Conservation (phyloP, 2,888 invertebrate genomes). For the Odontothrips loti region DNA sequence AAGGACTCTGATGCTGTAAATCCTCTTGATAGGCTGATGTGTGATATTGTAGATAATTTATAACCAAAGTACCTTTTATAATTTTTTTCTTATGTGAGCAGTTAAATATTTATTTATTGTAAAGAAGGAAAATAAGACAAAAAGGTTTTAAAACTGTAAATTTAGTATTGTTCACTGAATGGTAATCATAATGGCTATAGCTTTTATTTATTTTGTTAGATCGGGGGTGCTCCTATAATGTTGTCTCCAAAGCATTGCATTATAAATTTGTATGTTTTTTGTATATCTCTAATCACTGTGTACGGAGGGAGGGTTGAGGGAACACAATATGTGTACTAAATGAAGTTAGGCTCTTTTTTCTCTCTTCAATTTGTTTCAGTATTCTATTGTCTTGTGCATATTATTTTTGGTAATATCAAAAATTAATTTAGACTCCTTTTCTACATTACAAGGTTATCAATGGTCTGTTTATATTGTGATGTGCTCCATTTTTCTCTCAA, state of each 20-base stretch:
- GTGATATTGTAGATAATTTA: conserved; percentile 74
- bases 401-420: background rate
- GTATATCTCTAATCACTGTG: background rate
- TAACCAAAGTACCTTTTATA: conserved; percentile 1
- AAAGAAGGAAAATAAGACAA: no score
- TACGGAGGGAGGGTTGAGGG: background rate
- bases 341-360: background rate
- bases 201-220: no score
- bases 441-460: background rate
- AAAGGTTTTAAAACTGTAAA: no score
- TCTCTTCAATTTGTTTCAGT: background rate
- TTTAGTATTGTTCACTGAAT: no score
- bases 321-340: background rate
- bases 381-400: background rate
- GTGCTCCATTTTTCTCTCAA: background rate
- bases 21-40: conserved; percentile 87
- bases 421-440: background rate
- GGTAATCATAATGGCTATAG: no score
- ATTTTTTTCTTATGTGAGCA: no score
- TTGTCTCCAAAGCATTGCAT: no score
- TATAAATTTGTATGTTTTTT: no score
- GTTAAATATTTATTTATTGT: no score
- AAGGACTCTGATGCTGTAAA: conserved; percentile 64
- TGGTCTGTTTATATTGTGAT: background rate
- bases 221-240: no score